Base-by-base conservation (phyloP, 2,797 vertebrate species). In the Brachyalestes nurse region DNA sequence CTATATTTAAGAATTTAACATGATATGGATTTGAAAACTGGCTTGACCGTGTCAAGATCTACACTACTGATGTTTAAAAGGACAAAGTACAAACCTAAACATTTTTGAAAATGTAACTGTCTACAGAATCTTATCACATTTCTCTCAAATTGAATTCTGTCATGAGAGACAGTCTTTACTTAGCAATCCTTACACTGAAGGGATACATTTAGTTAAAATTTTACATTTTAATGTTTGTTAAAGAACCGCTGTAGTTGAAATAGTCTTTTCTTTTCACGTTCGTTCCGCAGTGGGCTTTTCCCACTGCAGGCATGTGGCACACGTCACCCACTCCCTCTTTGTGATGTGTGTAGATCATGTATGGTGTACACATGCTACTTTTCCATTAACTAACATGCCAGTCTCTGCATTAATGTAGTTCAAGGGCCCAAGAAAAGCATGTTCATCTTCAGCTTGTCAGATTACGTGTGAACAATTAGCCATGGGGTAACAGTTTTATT, bases 361-460 rank as follows among this genome's bases (percentile, higher is more conserved):
- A 53, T 51, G 13, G 17, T 57, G 23, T 55, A 38, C 51, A 72
- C 25, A 51, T 45, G 17, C 45, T 70, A 70, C 47, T 51, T 70
- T 51, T 49, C 45, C 67, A 70, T 51, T 51, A 70, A 70, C 23
- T 34, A 67, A 51, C 47, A 45, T n/a, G 45, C 47, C 13, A 47
- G 21, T 70, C 66, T 38, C 28, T 38, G 62, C 14, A 70, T 25
- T 49, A 51, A 25, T 51, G 67, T 51, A 28, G 10, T 12, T 23
- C n/a, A 21, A 4, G 55, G 55, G 10, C 13, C 47, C 47, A 49
- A 45, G 9, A 6, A 6, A 45, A 45, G 42, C 42, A 28, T 28
- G 28, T 28, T 28, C 9, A 45, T 45, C 42, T 21, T 49, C 19
- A 23, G 66, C 40, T 69, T n/a, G 16, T 17, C 19, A 23, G 12